Evolutionary conservation across 1,140 invertebrate species (phyloP), one percentile per base, ranked within the genome.

Genomic region (Drosophila leontia): DNA sequence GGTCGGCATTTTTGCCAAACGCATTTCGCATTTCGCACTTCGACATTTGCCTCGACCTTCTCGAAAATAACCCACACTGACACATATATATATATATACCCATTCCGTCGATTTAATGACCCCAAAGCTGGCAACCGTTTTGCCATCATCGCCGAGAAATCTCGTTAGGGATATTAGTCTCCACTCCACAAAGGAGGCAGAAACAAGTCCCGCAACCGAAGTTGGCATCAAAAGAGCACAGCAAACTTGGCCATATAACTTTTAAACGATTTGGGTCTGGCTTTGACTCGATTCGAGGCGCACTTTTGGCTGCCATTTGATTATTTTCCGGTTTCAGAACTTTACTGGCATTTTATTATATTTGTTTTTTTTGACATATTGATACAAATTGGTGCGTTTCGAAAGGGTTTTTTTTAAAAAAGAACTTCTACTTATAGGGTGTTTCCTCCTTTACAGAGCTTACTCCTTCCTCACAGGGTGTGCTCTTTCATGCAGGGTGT

Each of bases 1-100:
- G 75, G 71, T 76, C 61, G 60, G 59, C 75, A 68, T 75, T 79
- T 82, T 83, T 83, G 70, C 56, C 57, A 75, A 83, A 76, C 80
- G 61, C 80, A 78, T 81, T 75, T 72, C 44, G n/a, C 71, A 63
- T 64, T 60, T 42, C 39, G 55, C 62, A 34, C 62, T 39, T 55
- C 35, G 19, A 13, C 35, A 55, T 55, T 55, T 55, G 19, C 7
- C 39, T 32, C 45, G 51, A 75, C 47, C 56, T 63, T 68, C 48
- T 23, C 39, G 17, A 56, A 35, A 37, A 13, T 19, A 17, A 9
- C 32, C 2, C 7, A 26, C 19, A 29, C 13, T 29, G 5, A 3
- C 7, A 1, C 29, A 17, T 13, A 39, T 9, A 35, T 29, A 23
- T 23, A 5, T 26, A 29, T 29, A 35, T 29, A n/a, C 13, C n/a